These are phyloP conservation scores for Andrena camellia DNA, from an alignment of 2,888 invertebrate genomes.

Conservation along the genomic window DNA sequence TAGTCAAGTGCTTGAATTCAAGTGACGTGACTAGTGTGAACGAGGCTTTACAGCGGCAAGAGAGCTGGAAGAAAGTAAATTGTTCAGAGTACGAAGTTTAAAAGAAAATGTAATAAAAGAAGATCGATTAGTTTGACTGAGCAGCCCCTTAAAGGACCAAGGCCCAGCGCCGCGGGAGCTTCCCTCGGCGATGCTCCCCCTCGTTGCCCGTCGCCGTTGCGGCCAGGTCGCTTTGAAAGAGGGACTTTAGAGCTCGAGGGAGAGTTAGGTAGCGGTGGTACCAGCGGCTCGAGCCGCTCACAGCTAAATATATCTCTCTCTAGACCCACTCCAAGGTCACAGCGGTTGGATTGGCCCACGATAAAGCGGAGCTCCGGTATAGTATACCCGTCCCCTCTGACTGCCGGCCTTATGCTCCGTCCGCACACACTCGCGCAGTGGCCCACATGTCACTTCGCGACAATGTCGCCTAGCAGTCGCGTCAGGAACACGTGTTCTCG, in stretches of 20 bases:
- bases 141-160: background rate
- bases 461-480: conserved; percentile 55
- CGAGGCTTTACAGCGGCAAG: no score
- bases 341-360: conserved; percentile 75
- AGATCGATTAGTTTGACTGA: no score
- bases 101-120: background rate
- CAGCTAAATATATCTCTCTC: conserved; percentile 78
- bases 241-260: conserved; percentile 47
- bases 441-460: conserved; percentile 63
- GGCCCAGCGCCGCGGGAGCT: conserved; percentile 18
- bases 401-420: conserved; percentile 55
- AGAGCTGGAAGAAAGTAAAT: no score
- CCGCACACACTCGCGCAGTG: conserved; percentile 48
- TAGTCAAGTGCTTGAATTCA: no score
- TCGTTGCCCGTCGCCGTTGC: conserved; percentile 52
- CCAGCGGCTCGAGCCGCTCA: conserved; percentile 64
- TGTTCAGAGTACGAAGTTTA: background rate
- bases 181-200: conserved; percentile 50
- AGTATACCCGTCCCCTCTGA: conserved; percentile 54
- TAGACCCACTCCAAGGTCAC: conserved; percentile 77
- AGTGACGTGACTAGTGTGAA: no score
- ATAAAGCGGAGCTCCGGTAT: conserved; percentile 68
- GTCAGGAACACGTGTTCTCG: conserved; percentile 63
- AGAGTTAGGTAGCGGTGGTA: conserved; percentile 58
- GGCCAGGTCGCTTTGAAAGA: conserved; percentile 35